Conservation (phyloP, 2,888 invertebrate genomes). For the Pheosia gnoma region DNA sequence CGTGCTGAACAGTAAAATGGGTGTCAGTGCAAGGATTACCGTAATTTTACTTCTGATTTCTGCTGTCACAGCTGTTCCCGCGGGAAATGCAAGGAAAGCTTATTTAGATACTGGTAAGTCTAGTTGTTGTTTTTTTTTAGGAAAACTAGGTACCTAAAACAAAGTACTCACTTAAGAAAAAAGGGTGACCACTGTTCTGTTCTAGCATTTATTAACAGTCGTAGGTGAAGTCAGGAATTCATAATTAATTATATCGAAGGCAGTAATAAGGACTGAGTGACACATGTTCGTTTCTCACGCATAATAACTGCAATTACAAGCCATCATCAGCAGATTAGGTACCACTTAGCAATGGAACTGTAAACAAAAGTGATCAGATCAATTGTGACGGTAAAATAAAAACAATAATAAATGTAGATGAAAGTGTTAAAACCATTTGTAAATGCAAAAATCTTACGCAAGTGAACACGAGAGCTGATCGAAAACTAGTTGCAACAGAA, state of each 20-base stretch:
- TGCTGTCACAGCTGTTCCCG: conserved; percentile 66
- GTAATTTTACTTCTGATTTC: conserved; percentile 69
- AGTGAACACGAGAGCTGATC: conserved; percentile 56
- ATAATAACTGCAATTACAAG: not conserved
- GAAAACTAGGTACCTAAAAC: too few relatives aligned
- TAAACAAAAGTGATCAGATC: not conserved
- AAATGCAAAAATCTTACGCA: conserved; percentile 53
- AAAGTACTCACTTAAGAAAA: too few relatives aligned
- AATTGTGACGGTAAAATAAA: conserved; percentile 1
- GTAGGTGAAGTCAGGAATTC: not conserved
- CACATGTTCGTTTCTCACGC: not conserved
- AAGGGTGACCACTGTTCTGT: too few relatives aligned
- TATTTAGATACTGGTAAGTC: conserved; percentile 62
- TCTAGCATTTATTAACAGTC: not conserved
- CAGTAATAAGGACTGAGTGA: not conserved
- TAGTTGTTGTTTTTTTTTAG: conserved; percentile 2
- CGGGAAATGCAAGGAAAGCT: conserved; percentile 60
- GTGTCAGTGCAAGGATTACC: conserved; percentile 76
- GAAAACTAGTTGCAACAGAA: conserved; percentile 68
- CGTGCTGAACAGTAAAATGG: conserved; percentile 65
- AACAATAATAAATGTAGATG: not conserved
- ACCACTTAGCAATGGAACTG: not conserved
- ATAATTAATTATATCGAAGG: not conserved
- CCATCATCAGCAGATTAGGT: not conserved
- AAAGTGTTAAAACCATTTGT: not conserved